These are phyloP conservation scores for Halcyon leucocephala DNA, from an alignment of 2,797 vertebrate genomes.

Conservation along the genomic window DNA sequence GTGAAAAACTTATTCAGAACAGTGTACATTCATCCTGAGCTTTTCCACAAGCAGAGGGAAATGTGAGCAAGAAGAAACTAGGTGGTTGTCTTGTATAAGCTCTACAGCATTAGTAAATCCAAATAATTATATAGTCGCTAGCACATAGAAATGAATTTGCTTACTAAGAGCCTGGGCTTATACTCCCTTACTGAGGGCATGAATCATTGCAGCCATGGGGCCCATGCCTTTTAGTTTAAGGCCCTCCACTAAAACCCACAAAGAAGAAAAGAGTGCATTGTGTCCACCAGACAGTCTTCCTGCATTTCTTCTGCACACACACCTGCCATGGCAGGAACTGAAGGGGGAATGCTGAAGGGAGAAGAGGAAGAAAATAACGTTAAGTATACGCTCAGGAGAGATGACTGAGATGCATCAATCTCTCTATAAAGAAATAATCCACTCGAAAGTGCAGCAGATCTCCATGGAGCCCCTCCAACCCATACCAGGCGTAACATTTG, in stretches of 20 bases:
- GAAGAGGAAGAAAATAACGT: neutral
- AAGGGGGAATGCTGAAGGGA: neutral
- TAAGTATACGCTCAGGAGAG: neutral
- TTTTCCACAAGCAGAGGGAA: neutral
- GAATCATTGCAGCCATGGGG: neutral
- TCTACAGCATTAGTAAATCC: neutral
- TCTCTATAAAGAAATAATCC: neutral
- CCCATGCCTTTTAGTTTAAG: neutral
- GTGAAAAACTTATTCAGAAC: neutral
- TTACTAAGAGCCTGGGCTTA: neutral
- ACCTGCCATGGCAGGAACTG: fast-evolving
- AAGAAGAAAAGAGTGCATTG: neutral
- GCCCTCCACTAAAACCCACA: neutral
- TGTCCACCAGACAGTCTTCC: neutral
- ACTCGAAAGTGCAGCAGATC: neutral
- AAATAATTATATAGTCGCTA: constrained; percentile 27
- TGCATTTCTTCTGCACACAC: neutral
- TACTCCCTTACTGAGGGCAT: neutral
- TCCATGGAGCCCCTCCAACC: neutral
- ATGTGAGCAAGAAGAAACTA: neutral
- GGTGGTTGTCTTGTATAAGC: neutral
- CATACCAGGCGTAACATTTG: neutral
- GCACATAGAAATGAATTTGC: constrained; percentile 1
- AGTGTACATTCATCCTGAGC: neutral
- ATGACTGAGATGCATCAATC: neutral